These are phyloP conservation scores for Labroides dimidiatus DNA, from an alignment of 2,797 vertebrate genomes.

Conservation along the genomic window DNA sequence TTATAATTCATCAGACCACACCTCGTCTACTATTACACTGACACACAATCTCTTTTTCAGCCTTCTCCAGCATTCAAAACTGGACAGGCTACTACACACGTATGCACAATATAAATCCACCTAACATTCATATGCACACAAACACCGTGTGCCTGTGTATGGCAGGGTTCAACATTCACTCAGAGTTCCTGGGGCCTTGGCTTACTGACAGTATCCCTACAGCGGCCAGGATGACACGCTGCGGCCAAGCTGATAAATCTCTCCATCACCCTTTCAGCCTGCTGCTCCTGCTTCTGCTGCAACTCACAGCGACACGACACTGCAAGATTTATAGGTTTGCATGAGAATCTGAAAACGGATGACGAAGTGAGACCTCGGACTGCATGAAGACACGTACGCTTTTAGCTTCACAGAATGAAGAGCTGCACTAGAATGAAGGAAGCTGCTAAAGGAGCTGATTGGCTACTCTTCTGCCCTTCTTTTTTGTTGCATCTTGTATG, in stretches of 20 bases:
- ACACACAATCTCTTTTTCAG: constrained; percentile 28
- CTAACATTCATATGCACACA: constrained; percentile 2
- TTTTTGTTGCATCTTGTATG: background rate
- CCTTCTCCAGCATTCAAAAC: constrained; percentile 15
- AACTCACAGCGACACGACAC: constrained; percentile 24
- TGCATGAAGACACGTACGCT: constrained; percentile 5
- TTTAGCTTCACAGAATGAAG: constrained; percentile 48
- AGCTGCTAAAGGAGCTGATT: background rate
- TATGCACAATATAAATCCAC: constrained; percentile 18
- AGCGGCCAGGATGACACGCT: constrained; percentile 41
- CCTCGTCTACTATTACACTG: constrained; percentile 54
- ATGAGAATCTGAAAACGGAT: constrained; percentile 42
- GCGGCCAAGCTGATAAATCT: constrained; percentile 62
- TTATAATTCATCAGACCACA: constrained; percentile 68
- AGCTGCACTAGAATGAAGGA: constrained; percentile 17
- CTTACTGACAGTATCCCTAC: constrained; percentile 43
- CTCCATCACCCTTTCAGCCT: constrained; percentile 39
- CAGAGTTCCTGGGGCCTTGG: constrained; percentile 40
- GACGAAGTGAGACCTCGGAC: constrained; percentile 42
- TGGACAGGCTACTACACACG: constrained; percentile 10
- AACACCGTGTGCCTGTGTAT: background rate
- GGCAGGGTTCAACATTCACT: constrained; percentile 29
- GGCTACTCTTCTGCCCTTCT: constrained; percentile 11
- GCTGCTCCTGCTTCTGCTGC: constrained; percentile 38
- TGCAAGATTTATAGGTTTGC: constrained; percentile 48